These are phyloP conservation scores for Muscicapa comitata DNA, from an alignment of 2,797 vertebrate genomes.

Conservation along the genomic window DNA sequence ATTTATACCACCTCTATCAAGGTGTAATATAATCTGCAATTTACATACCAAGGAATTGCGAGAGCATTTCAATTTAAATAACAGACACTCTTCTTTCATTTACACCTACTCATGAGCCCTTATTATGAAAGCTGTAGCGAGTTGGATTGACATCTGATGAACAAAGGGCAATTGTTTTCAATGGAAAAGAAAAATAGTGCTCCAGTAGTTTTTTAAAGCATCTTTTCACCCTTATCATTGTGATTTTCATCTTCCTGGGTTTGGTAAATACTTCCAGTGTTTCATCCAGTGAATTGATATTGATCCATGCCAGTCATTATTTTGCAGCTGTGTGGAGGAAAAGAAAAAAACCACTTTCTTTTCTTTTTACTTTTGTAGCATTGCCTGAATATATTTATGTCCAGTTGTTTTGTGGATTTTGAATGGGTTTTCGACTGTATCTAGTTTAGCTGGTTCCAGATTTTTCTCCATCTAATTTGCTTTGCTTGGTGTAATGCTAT, in stretches of 20 bases:
- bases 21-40: constrained; percentile 23
- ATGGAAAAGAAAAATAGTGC: constrained; percentile 10
- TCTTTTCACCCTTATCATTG: constrained; percentile 22
- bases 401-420: background rate
- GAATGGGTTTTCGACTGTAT: background rate
- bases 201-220: constrained; percentile 18
- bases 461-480: background rate
- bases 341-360: background rate
- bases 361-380: background rate
- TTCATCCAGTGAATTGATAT: constrained; percentile 19
- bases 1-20: constrained; percentile 26
- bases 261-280: background rate
- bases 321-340: background rate
- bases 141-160: constrained; percentile 38
- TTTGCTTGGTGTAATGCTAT: background rate
- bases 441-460: background rate
- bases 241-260: constrained; percentile 21
- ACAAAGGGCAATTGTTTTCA: constrained; percentile 58
- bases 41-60: constrained; percentile 39
- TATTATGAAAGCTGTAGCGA: constrained; percentile 6
- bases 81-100: constrained; percentile 35
- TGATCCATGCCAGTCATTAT: constrained; percentile 11
- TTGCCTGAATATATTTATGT: background rate
- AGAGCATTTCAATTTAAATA: constrained; percentile 46
- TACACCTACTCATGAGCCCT: constrained; percentile 36